Evolutionary conservation across 2,888 invertebrate genomes (phyloP).

Genomic region (Tipula helvola): DNA sequence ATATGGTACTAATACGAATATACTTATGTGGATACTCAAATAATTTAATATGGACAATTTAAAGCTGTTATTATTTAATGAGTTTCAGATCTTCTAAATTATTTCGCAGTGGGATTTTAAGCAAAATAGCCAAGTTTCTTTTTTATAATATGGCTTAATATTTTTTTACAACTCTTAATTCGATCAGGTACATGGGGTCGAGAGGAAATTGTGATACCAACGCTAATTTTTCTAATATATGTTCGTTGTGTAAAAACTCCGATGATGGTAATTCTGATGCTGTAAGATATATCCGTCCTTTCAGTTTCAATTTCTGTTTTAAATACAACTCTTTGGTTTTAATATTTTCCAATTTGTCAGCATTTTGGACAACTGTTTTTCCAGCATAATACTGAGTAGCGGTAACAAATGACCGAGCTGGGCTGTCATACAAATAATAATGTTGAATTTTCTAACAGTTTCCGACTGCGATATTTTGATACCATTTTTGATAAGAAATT

Average conservation of each 20-base stretch:
- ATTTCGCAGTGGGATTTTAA: no score
- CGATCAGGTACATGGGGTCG: neutral
- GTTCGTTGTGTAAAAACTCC: neutral
- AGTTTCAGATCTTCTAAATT: no score
- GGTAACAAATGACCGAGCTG: neutral
- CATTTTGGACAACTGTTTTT: neutral
- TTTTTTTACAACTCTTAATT: neutral
- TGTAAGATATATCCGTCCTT: neutral
- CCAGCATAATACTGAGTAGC: no score
- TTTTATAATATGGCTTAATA: neutral
- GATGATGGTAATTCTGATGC: neutral
- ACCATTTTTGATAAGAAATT: no score
- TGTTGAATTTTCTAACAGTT: neutral
- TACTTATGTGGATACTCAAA: no score
- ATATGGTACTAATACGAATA: no score
- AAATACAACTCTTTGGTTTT: no score
- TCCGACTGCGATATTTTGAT: neutral
- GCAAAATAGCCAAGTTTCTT: no score
- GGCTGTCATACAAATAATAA: neutral
- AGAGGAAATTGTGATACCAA: neutral
- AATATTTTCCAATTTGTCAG: neutral
- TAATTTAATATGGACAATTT: no score
- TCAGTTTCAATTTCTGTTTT: neutral
- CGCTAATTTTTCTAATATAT: neutral
- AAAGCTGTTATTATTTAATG: no score